Evolutionary conservation across 1,140 invertebrate genomes (phyloP), one percentile per base, ranked within the genome.

Genomic region (Dysdera silvatica): DNA sequence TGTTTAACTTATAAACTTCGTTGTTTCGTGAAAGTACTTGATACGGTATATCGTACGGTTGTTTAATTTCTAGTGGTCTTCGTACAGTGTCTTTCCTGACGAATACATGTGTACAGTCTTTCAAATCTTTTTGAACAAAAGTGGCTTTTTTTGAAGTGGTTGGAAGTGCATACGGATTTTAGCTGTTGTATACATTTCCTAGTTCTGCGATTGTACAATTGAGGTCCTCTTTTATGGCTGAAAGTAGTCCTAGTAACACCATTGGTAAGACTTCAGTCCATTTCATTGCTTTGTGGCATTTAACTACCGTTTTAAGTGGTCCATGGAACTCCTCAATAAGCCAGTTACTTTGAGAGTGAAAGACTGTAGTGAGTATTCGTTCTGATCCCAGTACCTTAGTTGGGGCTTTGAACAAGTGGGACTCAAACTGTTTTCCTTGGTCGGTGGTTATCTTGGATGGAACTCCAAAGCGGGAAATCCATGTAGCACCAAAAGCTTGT

Each of bases 341-440:
- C 3, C 72, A 74, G 61, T 78, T 78, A 8, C 70, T 20, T 10
- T 68, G 66, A 12, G 74, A 76, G 31, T 75, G 70, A 28, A 18
- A 62, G 4, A 57, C 58, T 3, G 60, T 24, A 6, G 63, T 65
- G 8, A 48, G 49, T n/a, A 55, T 65, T 14, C 37, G 35, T 33
- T 65, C 40, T 3, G 61, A 31, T 14, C 20, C 26, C 5, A 61
- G 23, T 12, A 73, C 40, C 3, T 31, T 23, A 0, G 16, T 23
- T n/a, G 71, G 29, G 3, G 64, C 6, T 4, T n/a, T 16, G 32
- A 65, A 70, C 7, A 71, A 29, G 14, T 55, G 81, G 20, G 71
- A 67, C 32, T 74, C 69, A 61, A 79, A 80, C 59, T 79, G 75
- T 3, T 65, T 69, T 0, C 75, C 79, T 56, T 77, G 77, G 55